Base-by-base conservation (phyloP, 2,113 vertebrate genomes). In the Dendropsophus ebraccatus region DNA sequence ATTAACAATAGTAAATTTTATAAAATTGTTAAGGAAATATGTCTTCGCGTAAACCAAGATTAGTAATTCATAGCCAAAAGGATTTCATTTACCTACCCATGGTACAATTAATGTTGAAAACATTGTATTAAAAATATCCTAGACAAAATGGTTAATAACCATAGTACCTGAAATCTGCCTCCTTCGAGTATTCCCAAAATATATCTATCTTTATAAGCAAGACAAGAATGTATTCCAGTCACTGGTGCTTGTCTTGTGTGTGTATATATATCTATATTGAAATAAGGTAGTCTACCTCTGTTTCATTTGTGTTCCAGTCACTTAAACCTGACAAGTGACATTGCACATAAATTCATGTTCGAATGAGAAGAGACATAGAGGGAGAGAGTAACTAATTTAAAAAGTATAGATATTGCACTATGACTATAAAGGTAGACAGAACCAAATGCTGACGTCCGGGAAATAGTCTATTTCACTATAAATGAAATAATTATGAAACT, bases 301-400 rank as follows among this genome's bases (percentile, higher is more conserved):
- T 49, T 81, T 45, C 65, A 82, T 75, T 83, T 58, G 52, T 74
- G 52, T 50, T 16, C 56, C 28, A 75, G 67, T 60, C 58, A 83
- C 21, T 85, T 52, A 17, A 45, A 35, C 25, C 58, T 85, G 83
- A 67, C 54, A 84, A 75, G 54, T 45, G 25, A 23, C n/a, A 30
- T 76, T 75, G n/a, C 7, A 54, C 41, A 77, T 85, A 52, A 84
- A 41, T 37, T 62, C 47, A 77, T 78, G 41, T 41, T 13, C 77
- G 4, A 50, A 50, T 77, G 72, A 76, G n/a, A 77, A 49, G 62
- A 84, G 56, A 54, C 28, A 49, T 75, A 41, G 35, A 41, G 65
- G 35, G 67, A 41, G 35, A 41, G 65, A 35, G 67, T 77, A 9
- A 67, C 49, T 85, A 56, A 85, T 49, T 77, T 41, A 77, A 17